A percentile compares a stretch with the other conserved stretches of the same genome.
Evolutionary conservation across 2,797 vertebrate species (phyloP).

Genomic region (Morelia viridis): DNA sequence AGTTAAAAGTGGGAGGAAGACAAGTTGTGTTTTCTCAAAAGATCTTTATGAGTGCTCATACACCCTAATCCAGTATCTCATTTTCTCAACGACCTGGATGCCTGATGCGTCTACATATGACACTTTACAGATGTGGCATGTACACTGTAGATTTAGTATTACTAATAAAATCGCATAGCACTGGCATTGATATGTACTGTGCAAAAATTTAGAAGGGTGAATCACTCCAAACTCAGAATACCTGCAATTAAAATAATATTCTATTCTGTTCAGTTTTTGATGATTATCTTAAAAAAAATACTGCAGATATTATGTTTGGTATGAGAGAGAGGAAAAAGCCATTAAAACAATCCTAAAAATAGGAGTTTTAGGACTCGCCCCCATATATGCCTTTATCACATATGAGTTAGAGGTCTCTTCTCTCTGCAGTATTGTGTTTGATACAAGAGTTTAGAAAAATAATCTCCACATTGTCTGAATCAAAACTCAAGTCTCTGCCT

Average conservation of each 20-base stretch:
- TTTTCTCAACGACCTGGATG: not conserved
- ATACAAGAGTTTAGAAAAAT: not conserved
- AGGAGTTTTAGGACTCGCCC: not conserved
- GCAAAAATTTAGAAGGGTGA: not conserved
- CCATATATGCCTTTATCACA: not conserved
- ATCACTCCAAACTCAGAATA: constrained; percentile 7
- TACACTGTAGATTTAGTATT: not conserved
- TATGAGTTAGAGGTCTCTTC: not conserved
- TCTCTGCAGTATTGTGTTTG: not conserved
- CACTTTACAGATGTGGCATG: not conserved
- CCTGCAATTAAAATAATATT: not conserved
- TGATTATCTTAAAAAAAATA: not conserved
- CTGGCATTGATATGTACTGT: not conserved
- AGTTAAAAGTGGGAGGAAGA: not conserved
- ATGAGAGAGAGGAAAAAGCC: not conserved
- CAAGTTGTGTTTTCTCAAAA: not conserved
- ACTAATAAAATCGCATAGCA: not conserved
- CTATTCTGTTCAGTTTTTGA: not conserved
- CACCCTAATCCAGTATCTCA: not conserved
- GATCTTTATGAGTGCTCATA: not conserved
- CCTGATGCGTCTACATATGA: not conserved
- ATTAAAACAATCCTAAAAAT: not conserved
- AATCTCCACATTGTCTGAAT: not conserved
- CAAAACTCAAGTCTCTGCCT: not conserved
- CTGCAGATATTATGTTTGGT: not conserved